Conservation (phyloP, 2,888 invertebrate genomes). For the Habroteleia sp. region DNA sequence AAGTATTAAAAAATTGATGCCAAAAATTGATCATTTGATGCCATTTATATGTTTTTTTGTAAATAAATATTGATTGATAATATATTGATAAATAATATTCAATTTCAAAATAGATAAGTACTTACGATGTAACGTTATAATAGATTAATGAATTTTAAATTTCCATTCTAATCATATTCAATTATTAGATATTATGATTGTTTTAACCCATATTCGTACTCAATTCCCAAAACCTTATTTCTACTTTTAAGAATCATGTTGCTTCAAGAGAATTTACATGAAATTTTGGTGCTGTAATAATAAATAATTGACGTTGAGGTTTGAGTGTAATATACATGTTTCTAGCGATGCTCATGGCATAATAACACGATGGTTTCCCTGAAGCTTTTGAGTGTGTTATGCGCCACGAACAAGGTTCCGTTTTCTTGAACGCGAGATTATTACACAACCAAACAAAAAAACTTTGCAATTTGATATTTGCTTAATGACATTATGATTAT, state of each 20-base stretch:
- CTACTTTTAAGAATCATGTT: conserved; percentile 10
- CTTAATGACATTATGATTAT: conserved; percentile 36
- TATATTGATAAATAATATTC: too few species aligned
- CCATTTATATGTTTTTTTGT: too few species aligned
- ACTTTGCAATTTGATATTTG: conserved; percentile 34
- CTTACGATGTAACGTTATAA: too few species aligned
- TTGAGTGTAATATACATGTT: conserved; percentile 40
- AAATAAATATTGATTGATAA: too few species aligned
- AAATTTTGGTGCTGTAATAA: conserved; percentile 44
- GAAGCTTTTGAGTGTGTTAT: conserved; percentile 29
- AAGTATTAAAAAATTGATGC: too few species aligned
- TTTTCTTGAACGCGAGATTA: conserved; percentile 30
- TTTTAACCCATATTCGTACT: too few species aligned
- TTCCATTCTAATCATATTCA: too few species aligned
- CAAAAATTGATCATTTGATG: too few species aligned
- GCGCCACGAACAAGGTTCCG: conserved; percentile 23
- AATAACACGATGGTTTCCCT: conserved; percentile 33
- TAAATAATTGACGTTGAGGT: conserved; percentile 26
- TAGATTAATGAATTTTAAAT: too few species aligned
- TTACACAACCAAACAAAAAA: conserved; percentile 42
- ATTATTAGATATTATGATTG: too few species aligned
- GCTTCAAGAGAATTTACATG: conserved; percentile 37
- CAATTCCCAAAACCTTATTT: too few species aligned
- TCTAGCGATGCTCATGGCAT: conserved; percentile 37
- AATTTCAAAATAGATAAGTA: too few species aligned